Evolutionary conservation across 2,888 invertebrate species (phyloP), one percentile per base, ranked within the genome.

Genomic region (Blera fallax): DNA sequence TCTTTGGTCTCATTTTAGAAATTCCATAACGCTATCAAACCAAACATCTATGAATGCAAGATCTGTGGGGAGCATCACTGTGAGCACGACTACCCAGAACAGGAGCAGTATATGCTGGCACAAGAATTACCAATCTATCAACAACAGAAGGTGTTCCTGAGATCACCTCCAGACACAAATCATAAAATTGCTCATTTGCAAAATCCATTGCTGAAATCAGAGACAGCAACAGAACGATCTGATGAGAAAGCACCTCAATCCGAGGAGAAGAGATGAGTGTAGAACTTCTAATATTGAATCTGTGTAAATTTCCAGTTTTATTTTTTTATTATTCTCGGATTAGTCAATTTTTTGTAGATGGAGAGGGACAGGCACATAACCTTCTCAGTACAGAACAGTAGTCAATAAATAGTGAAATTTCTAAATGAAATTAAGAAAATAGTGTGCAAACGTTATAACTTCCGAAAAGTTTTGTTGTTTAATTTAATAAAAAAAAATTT

Each of bases 1-100:
- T 18, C 11, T 16, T 1, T 4, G 16, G 7, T 11, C 16, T 52
- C 52, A 52, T 69, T 80, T 34, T 56, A 97, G 97, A 97, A 96
- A 95, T 92, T 97, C 62, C 94, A 94, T 89, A 94, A 94, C 89
- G 94, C 97, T 5, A 93, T 96, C 83, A 95, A 95, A 87, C 96
- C 97, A 5, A 95, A 95, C 84, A 93, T 96, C 88, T 95, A 95
- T 89, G 96, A 96, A 89, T 97, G 95, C 89, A 94, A 94, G 87
- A 93, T 93, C 90, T 96, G 97, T 89, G 95, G 95, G 16, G 95
- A 95, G 87, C 94, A 95, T 90, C 95, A 97, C 93, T 96, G 96
- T 90, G 96, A 96, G 88, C 94, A 95, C 88, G 93, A 94, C 64
- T 90, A 91, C 80, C 91, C 93, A 0, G 93, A 94, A 87, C 91